A percentile compares a stretch with the other conserved stretches of the same genome.
phyloP scores from a whole-genome alignment of 1,140 invertebrate genomes.

The Anastrepha ludens region DNA sequence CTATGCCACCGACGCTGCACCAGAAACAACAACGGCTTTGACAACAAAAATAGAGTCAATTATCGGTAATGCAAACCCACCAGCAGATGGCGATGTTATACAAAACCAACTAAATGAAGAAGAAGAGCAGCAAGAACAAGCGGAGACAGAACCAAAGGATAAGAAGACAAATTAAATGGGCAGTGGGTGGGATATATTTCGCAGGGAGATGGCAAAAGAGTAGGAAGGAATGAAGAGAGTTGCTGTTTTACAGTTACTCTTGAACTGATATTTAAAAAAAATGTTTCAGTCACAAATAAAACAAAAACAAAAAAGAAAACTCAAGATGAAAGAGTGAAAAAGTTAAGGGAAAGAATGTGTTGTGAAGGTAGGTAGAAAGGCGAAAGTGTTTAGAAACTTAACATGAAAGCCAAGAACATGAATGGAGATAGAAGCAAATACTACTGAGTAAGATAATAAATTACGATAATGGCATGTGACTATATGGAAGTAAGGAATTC shows the following conservation, averaged over 20 bases:
- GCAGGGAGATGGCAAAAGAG: neutral
- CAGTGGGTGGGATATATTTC: neutral
- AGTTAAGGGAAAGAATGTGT: neutral
- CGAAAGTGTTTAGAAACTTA: no score
- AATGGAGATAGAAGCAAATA: no score
- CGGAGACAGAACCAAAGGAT: conserved; percentile 33
- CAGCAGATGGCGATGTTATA: conserved; percentile 18
- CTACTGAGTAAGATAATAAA: no score
- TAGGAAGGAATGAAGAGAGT: neutral
- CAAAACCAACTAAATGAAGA: neutral
- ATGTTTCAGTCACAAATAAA: no score
- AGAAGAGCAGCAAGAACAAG: neutral
- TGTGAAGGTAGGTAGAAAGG: no score
- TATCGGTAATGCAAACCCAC: conserved; percentile 53
- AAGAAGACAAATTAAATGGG: conserved; percentile 48
- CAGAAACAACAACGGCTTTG: conserved; percentile 1
- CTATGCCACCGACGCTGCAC: neutral
- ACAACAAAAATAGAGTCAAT: conserved; percentile 47
- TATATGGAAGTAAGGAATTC: no score
- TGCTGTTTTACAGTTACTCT: neutral
- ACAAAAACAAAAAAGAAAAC: neutral
- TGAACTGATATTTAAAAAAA: neutral
- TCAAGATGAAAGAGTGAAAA: neutral
- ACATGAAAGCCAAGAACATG: no score
- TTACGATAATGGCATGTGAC: no score